Evolutionary conservation across 2,113 vertebrate genomes (phyloP).

Genomic region (Pantherophis guttatus): DNA sequence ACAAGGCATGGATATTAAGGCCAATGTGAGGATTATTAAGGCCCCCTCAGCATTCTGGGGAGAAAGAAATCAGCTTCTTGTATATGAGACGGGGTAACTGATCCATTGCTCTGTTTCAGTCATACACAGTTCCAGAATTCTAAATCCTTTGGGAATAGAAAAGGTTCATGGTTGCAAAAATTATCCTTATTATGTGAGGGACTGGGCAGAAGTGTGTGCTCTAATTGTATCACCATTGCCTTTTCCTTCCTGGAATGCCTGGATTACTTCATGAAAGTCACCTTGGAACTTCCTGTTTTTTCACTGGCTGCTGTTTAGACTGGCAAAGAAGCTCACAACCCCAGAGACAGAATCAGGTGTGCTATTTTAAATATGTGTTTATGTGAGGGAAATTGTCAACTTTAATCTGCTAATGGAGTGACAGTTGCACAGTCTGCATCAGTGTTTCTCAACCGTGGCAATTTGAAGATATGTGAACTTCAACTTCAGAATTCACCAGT

Average conservation of each 20-base stretch:
- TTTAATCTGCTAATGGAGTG: not conserved
- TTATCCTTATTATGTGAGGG: not conserved
- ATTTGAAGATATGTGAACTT: not conserved
- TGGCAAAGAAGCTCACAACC: not conserved
- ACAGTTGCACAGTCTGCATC: not conserved
- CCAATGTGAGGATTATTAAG: not conserved
- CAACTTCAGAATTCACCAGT: not conserved
- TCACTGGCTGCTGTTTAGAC: not conserved
- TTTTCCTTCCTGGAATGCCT: not conserved
- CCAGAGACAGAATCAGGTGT: not conserved
- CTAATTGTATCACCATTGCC: not conserved
- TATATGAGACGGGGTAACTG: not conserved
- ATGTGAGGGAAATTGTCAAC: not conserved
- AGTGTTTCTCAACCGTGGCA: not conserved
- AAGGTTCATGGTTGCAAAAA: not conserved
- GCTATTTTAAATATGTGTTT: not conserved
- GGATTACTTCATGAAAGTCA: not conserved
- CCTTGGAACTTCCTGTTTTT: not conserved
- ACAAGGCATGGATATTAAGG: not conserved
- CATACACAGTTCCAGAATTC: not conserved
- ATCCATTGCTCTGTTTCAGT: not conserved
- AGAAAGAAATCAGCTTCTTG: not conserved
- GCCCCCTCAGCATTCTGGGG: not conserved
- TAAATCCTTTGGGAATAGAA: not conserved
- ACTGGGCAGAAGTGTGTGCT: not conserved